A percentile compares a stretch with the other conserved stretches of the same genome.
Evolutionary conservation across 2,113 vertebrate species (phyloP).

Genomic region (Cnemophilus loriae): DNA sequence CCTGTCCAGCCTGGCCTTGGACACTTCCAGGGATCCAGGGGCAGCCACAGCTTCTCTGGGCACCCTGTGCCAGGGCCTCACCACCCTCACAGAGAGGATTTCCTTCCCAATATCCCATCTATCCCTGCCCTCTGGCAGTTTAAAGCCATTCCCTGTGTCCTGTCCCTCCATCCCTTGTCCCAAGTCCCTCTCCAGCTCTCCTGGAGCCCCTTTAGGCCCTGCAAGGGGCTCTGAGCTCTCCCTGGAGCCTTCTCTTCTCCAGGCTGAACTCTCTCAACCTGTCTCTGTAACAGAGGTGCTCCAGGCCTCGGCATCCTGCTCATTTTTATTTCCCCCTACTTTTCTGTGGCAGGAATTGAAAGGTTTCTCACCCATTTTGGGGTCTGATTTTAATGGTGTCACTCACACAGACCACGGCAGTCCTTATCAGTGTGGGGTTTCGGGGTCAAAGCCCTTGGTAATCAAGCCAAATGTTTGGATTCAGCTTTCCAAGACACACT

Average conservation of each 20-base stretch:
- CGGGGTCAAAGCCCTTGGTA: background rate
- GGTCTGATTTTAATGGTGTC: background rate
- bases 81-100: fast-evolving
- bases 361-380: background rate
- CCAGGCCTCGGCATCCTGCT: background rate
- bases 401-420: background rate
- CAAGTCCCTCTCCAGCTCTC: background rate
- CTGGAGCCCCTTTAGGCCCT: background rate
- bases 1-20: fast-evolving
- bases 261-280: background rate
- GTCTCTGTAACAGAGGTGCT: background rate
- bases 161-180: background rate
- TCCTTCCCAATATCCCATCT: fast-evolving
- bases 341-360: background rate
- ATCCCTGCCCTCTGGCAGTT: fast-evolving
- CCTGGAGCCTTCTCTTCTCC: background rate
- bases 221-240: fast-evolving
- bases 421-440: background rate
- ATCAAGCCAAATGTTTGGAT: background rate
- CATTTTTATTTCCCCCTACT: background rate
- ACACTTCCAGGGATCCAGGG: background rate
- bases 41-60: background rate
- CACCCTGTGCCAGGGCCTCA: fast-evolving
- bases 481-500: background rate
- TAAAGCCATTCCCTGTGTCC: background rate